These are phyloP conservation scores for Cuculus canorus DNA, from an alignment of 2,797 vertebrate genomes.

Conservation along the genomic window DNA sequence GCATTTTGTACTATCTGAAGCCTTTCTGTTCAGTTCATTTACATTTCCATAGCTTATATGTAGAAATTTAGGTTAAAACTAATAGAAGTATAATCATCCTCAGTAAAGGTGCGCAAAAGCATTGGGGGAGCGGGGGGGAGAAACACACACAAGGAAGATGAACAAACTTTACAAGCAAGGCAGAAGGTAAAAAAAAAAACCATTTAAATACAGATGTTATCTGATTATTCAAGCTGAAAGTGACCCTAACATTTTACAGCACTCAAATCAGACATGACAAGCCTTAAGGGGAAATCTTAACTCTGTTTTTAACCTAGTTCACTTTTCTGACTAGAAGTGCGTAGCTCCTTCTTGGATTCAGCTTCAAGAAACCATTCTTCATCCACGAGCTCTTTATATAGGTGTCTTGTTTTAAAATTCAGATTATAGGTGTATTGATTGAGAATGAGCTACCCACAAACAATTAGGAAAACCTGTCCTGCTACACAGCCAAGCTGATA, in stretches of 20 bases:
- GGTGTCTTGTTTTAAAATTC: not conserved
- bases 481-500: not conserved
- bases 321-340: not conserved
- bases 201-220: not conserved
- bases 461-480: not conserved
- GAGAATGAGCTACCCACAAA: not conserved
- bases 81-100: not conserved
- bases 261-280: not conserved
- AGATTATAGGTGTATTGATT: not conserved
- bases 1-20: not conserved
- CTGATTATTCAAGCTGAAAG: not conserved
- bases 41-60: not conserved
- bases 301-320: not conserved
- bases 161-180: not conserved
- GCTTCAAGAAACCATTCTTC: not conserved
- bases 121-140: too few species aligned
- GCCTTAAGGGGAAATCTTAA: not conserved
- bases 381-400: not conserved
- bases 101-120: not conserved
- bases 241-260: not conserved
- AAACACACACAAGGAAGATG: not conserved
- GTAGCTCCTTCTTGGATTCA: not conserved
- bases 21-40: not conserved
- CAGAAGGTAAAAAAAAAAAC: not conserved
- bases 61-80: not conserved